Evolutionary conservation across 2,888 invertebrate genomes (phyloP).

Genomic region (Chymomyza amoena): DNA sequence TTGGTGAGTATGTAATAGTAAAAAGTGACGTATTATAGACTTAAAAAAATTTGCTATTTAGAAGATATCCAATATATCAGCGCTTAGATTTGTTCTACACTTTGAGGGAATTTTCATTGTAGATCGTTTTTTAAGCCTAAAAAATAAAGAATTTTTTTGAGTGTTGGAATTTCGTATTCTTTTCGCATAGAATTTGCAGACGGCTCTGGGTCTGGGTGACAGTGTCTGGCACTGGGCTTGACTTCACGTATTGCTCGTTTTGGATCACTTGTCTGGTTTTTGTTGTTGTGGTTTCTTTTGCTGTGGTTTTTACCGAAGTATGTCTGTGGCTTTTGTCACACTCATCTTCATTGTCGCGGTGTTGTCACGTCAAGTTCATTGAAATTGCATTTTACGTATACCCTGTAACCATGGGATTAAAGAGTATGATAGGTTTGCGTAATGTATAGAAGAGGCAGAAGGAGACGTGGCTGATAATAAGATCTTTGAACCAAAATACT

Average conservation of each 20-base stretch:
- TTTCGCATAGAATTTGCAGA: slow-evolving; percentile 26
- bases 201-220: slow-evolving; percentile 12
- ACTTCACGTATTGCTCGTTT: background rate
- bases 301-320: slow-evolving; percentile 6
- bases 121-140: background rate
- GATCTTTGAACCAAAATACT: too few species aligned
- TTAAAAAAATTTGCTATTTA: too few species aligned
- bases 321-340: slow-evolving; percentile 60
- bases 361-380: slow-evolving; percentile 65
- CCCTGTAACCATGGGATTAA: too few species aligned
- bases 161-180: slow-evolving; percentile 21
- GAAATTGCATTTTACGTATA: slow-evolving; percentile 60
- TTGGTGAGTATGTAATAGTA: too few species aligned
- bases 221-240: slow-evolving; percentile 13
- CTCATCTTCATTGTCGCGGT: slow-evolving; percentile 58
- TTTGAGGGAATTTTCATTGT: background rate
- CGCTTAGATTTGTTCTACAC: too few species aligned
- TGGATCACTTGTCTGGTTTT: background rate
- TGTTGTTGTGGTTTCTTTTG: background rate
- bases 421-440: slow-evolving; percentile 3
- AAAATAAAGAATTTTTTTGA: background rate
- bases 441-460: too few species aligned
- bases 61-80: too few species aligned
- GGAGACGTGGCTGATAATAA: too few species aligned
- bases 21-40: too few species aligned